Percentiles rank a stretch among this genome's conserved stretches.
phyloP scores from a whole-genome alignment of 2,797 vertebrate genomes.

The Coendou prehensilis region DNA sequence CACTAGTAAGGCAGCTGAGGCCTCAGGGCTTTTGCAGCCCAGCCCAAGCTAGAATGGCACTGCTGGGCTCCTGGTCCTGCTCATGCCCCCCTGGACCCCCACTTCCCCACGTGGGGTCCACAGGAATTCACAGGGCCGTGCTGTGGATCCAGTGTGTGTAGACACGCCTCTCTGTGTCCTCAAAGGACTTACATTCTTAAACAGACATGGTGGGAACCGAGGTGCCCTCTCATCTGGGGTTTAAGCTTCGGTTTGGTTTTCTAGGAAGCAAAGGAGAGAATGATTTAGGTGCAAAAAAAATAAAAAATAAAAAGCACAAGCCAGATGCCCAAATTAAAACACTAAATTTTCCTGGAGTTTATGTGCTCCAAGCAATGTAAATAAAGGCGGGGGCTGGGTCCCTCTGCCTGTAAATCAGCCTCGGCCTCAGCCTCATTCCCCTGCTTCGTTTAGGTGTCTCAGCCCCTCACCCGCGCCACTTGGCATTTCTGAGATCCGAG shows the following conservation, averaged over 20 bases:
- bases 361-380: slow-evolving; percentile 72
- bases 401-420: slow-evolving; percentile 67
- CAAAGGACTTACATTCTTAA: not conserved
- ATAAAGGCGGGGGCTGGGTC: slow-evolving; percentile 72
- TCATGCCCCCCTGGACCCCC: rapidly evolving
- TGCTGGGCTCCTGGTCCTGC: not conserved
- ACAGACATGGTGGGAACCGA: not conserved
- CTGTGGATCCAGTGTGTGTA: not conserved
- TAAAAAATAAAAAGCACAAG: not conserved
- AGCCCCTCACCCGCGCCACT: slow-evolving; percentile 67
- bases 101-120: rapidly evolving
- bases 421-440: not conserved
- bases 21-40: not conserved
- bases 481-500: slow-evolving; percentile 71
- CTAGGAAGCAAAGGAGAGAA: not conserved
- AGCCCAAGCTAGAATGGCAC: not conserved
- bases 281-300: not conserved
- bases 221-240: rapidly evolving
- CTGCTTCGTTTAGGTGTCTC: not conserved
- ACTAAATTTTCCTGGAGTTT: slow-evolving; percentile 80
- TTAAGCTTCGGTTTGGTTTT: slow-evolving; percentile 3
- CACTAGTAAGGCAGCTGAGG: too few species aligned
- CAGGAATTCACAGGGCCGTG: rapidly evolving
- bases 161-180: not conserved
- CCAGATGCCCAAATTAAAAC: slow-evolving; percentile 82